Base-by-base conservation (phyloP, 2,113 vertebrate species). In the Chinchilla lanigera region DNA sequence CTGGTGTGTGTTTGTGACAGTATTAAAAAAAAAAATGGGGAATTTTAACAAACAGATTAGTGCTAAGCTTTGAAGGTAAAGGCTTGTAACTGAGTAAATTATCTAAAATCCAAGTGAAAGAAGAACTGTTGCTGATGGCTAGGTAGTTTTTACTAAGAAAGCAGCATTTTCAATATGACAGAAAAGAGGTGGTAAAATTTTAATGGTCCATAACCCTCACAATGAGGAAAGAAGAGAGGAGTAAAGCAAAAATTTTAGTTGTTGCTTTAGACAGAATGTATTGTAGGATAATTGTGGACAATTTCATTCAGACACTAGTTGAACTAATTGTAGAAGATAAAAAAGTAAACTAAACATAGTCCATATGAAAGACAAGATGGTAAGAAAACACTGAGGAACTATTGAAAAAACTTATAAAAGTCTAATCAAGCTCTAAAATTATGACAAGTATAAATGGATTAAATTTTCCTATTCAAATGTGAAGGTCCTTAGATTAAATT, bases 391-490 rank as follows among this genome's bases (percentile, higher is more conserved):
- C 41, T 12, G 52, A 96, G 16, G 38, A 89, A 41, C 35, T 58
- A 60, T 38, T 63, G 28, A 90, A 82, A 93, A 86, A 83, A 86
- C 71, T n/a, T 87, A 44, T 85, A 38, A 61, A 80, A 84, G 16
- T 73, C 52, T 58, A 92, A 6, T 95, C 61, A 94, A 84, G 56
- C 77, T 87, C 84, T 50, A 95, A 95, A 77, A 75, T 81, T 75
- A 92, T 87, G 94, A 88, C 33, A 93, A 90, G 35, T 85, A 86
- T 86, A 96, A 89, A 93, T 89, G 80, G 50, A 60, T 92, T 83
- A 94, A 80, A 96, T 87, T 92, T 93, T 73, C 85, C 6, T 84
- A 52, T 67, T 96, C 80, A 96, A 89, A 92, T 93, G 38, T 84
- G 60, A 95, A 80, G 30, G 89, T 85, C 19, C 92, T 91, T 71